A percentile compares a stretch with the other conserved stretches of the same genome.
Evolutionary conservation across 2,113 vertebrate species (phyloP).

Genomic region (Cathartes aura): DNA sequence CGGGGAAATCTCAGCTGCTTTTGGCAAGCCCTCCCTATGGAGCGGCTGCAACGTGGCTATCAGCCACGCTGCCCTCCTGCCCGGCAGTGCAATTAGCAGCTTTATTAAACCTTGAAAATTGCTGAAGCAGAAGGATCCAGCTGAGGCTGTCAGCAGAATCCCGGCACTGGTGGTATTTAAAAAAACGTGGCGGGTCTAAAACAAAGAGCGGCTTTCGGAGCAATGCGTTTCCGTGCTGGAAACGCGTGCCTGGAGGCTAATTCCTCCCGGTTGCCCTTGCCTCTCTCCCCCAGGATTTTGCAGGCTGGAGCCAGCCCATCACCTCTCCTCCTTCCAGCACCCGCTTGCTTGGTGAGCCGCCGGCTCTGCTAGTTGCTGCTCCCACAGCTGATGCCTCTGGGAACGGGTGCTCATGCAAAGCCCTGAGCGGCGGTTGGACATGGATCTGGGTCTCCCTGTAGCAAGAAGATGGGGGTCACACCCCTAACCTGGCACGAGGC

Average conservation of each 20-base stretch:
- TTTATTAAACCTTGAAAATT: not conserved
- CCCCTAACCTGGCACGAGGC: fast-evolving
- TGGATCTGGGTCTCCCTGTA: not conserved
- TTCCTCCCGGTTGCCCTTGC: not conserved
- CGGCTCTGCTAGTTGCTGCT: not conserved
- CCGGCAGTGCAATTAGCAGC: not conserved
- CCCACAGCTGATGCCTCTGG: not conserved
- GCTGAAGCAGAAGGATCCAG: not conserved
- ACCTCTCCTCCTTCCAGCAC: not conserved
- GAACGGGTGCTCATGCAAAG: not conserved
- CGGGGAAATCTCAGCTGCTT: not conserved
- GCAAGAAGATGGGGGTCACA: not conserved
- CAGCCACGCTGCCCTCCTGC: not conserved
- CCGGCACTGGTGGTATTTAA: not conserved
- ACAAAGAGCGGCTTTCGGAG: not conserved
- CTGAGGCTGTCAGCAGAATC: not conserved
- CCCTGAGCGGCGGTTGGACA: not conserved
- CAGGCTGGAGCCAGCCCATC: not conserved
- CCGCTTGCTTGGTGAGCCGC: not conserved
- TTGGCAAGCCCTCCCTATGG: not conserved
- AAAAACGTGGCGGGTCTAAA: not conserved
- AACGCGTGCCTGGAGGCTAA: fast-evolving
- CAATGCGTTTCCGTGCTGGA: not conserved
- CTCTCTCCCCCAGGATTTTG: not conserved
- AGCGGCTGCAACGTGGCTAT: not conserved